These are phyloP conservation scores for Arion vulgaris DNA, from an alignment of 1,140 invertebrate species.

Conservation along the genomic window DNA sequence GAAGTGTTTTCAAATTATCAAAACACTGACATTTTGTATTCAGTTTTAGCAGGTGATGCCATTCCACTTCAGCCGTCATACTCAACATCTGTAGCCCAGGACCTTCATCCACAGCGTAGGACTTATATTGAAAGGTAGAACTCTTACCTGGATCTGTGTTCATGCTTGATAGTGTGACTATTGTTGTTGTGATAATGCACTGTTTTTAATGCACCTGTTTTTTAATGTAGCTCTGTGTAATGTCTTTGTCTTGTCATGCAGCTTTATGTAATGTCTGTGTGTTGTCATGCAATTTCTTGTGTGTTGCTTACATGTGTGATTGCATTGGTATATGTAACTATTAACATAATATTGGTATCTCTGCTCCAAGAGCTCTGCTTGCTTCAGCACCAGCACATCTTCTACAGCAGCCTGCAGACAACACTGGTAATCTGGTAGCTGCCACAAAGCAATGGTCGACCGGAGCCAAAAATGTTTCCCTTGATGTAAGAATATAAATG, in stretches of 20 bases:
- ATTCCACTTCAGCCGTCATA: not conserved
- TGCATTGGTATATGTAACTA: no score
- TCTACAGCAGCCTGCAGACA: not conserved
- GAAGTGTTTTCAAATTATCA: not conserved
- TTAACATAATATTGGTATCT: not conserved
- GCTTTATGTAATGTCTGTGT: no score
- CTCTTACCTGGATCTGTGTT: not conserved
- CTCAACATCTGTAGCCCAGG: not conserved
- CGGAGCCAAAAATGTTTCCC: not conserved
- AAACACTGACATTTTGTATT: not conserved
- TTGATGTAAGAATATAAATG: not conserved
- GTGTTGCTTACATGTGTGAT: no score
- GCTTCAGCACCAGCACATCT: not conserved
- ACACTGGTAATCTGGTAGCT: not conserved
- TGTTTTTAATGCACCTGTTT: no score
- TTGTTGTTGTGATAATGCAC: no score
- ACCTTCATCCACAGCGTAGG: not conserved
- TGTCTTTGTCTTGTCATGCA: no score
- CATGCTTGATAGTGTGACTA: no score
- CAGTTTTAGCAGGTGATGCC: not conserved
- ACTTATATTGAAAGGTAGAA: slow-evolving; percentile 23
- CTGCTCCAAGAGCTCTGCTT: not conserved
- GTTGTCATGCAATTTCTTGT: no score
- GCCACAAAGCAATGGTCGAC: not conserved
- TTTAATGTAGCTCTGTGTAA: no score